Evolutionary conservation across 2,888 invertebrate species (phyloP), one percentile per base, ranked within the genome.

Genomic region (Parasteatoda lunata): DNA sequence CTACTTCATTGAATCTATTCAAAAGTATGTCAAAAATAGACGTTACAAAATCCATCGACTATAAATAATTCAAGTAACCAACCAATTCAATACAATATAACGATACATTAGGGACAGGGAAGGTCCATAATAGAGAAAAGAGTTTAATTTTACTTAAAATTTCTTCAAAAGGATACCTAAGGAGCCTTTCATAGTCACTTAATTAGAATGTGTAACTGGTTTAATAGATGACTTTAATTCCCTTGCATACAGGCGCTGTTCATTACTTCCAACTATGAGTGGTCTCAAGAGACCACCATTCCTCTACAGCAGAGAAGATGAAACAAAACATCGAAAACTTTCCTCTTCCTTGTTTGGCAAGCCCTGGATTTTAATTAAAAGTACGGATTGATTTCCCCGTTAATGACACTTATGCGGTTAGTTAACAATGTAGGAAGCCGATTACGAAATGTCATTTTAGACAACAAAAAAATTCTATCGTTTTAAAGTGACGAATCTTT

Each of bases 151-250:
- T 84, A 75, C 64, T 49, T 66, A 65, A 69, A 76, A 73, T 69
- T 84, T 78, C 78, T 84, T 84, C 68, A 45, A 69, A 75, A 68
- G 52, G 59, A 69, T 64, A 66, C 30, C 84, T 73, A 84, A 84
- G 72, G 77, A 84, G 72, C 75, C 78, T 73, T 78, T 79, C 78
- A 68, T 84, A 84, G 75, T 68, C 69, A 69, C 84, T 79, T 84
- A 84, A 84, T 84, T 84, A 79, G 77, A 84, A 84, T 79, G 84
- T 75, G 77, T 79, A 84, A 84, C 78, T 78, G 69, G 84, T 79
- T 84, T 84, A 84, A 84, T 84, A 79, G 78, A 84, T 84, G 84
- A 68, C 84, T 84, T 84, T 79, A 84, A 84, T 84, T 84, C 75
- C 73, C 84, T 13, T 69, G 59, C 84, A 79, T 75, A 75, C 48